Conservation (phyloP, 1,140 invertebrate species). For the Zaprionus capensis region DNA sequence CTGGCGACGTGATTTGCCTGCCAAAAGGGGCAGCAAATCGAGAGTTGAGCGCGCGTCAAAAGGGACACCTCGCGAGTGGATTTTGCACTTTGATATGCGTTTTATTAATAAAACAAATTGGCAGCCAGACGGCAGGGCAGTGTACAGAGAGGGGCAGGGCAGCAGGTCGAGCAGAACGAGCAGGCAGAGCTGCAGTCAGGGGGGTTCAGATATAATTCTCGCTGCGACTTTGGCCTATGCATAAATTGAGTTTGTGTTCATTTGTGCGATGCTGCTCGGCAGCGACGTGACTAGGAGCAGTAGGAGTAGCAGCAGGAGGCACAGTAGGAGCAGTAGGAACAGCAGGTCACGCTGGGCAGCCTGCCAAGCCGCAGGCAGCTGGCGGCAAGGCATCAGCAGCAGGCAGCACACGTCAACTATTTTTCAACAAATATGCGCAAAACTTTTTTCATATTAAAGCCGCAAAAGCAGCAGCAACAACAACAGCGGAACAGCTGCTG, state of each 20-base stretch:
- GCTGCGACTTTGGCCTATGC: slow-evolving; percentile 24
- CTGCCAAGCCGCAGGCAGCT: slow-evolving; percentile 37
- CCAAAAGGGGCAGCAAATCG: slow-evolving; percentile 21
- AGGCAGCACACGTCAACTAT: slow-evolving; percentile 47
- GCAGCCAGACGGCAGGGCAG: slow-evolving; percentile 1
- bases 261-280: slow-evolving; percentile 17
- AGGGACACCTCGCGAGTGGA: slow-evolving; percentile 28
- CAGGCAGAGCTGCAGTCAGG: neutral
- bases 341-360: slow-evolving; percentile 25
- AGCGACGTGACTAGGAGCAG: slow-evolving; percentile 23
- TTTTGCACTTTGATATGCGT: slow-evolving; percentile 57
- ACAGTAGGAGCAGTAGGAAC: neutral
- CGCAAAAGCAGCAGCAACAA: slow-evolving; percentile 26
- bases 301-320: neutral
- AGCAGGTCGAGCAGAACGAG: neutral
- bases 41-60: slow-evolving; percentile 5
- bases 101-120: slow-evolving; percentile 59
- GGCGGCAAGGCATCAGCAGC: slow-evolving; percentile 1
- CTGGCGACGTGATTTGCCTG: slow-evolving; percentile 55
- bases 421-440: slow-evolving; percentile 52
- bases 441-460: slow-evolving; percentile 61
- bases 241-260: slow-evolving; percentile 49
- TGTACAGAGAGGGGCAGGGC: neutral
- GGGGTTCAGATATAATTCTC: slow-evolving; percentile 29
- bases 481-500: neutral